Percentiles rank a stretch among this genome's conserved stretches.
phyloP scores from a whole-genome alignment of 1,140 invertebrate species.

The Drosophila cardini region DNA sequence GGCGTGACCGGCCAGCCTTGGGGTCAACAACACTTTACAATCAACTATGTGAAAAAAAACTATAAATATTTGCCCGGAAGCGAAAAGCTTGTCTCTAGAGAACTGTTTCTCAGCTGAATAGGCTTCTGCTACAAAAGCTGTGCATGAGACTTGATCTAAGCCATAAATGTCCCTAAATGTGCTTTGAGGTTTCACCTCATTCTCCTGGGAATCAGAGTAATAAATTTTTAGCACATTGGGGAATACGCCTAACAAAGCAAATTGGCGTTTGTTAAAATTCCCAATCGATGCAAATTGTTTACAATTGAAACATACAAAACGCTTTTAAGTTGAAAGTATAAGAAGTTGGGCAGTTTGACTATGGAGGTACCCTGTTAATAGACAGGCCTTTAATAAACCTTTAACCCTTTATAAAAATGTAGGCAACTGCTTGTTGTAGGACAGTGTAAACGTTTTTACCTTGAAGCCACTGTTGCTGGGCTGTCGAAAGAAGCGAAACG shows the following conservation, averaged over 20 bases:
- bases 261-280: conserved; percentile 3
- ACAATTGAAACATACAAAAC: not conserved
- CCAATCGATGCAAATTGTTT: conserved; percentile 9
- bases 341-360: not conserved
- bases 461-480: conserved; percentile 84
- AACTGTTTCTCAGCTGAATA: not conserved
- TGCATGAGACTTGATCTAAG: conserved; percentile 14
- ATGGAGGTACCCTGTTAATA: not conserved
- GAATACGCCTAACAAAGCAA: not conserved
- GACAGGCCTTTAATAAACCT: conserved; percentile 8
- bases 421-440: not conserved
- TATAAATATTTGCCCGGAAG: conserved; percentile 55
- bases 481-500: conserved; percentile 87
- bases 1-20: conserved; percentile 24
- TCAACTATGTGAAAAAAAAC: conserved; percentile 40
- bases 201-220: not conserved
- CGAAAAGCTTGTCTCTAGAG: conserved; percentile 9
- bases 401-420: conserved; percentile 55
- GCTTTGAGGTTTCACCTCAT: not conserved
- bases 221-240: conserved; percentile 9
- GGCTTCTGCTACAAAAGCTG: not conserved
- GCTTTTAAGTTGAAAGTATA: not conserved
- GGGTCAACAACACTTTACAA: conserved; percentile 76
- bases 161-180: conserved; percentile 7
- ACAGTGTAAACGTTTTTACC: conserved; percentile 66